Evolutionary conservation across 2,888 invertebrate genomes (phyloP), one percentile per base, ranked within the genome.

Genomic region (Halocaridina rubra): DNA sequence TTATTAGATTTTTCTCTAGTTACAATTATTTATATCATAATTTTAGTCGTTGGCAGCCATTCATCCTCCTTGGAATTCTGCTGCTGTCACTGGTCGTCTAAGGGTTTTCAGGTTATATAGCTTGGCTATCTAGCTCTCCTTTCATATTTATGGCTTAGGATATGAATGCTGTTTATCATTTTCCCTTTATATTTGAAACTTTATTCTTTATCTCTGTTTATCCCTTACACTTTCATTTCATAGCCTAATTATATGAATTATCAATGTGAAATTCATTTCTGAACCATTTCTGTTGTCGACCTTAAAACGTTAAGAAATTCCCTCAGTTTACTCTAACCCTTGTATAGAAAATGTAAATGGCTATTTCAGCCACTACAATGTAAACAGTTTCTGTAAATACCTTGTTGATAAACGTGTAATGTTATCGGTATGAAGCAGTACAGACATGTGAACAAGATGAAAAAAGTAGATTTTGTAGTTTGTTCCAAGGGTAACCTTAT

Each of bases 301-400:
- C n/a, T n/a, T n/a, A n/a, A n/a, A n/a, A n/a, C n/a, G n/a, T n/a
- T n/a, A n/a, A n/a, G n/a, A n/a, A n/a, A n/a, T n/a, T n/a, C n/a
- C n/a, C n/a, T n/a, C n/a, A n/a, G n/a, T n/a, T n/a, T n/a, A n/a
- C n/a, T n/a, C n/a, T 59, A 53, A 8, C 61, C 72, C 27, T 74
- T 33, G 24, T 74, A 24, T 80, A 33, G 72, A 80, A 80, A 32
- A 59, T 80, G 80, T 61, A 80, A 74, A 72, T 30, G 29, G 19
- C 13, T 80, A 24, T 53, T 75, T 57, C 27, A 27, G 24, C 13
- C 19, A 57, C 22, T 59, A 67, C 67, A 24, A 24, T 67, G 24
- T 8, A 13, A 24, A 29, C 29, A 4, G 19, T 59, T 59, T 46
- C 22, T 57, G 57, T 57, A 3, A n/a, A 3, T 57, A 57, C 57